Percentiles rank a stretch among this genome's conserved stretches.
Evolutionary conservation across 1,140 invertebrate species (phyloP).

Genomic region (Sipha flava): DNA sequence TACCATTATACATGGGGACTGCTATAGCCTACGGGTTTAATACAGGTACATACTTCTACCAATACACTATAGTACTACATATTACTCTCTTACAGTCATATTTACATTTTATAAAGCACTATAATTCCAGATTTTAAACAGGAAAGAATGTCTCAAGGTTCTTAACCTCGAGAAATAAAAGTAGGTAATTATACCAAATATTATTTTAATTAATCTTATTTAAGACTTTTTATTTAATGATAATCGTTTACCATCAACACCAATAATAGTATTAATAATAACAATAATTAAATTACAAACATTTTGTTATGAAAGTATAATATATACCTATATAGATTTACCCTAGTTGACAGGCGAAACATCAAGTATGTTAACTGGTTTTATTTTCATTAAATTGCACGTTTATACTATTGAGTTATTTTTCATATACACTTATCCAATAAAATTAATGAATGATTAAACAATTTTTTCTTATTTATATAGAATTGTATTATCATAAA

Average conservation of each 20-base stretch:
- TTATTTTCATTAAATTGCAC: neutral
- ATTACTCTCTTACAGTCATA: neutral
- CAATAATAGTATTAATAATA: neutral
- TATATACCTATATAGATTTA: neutral
- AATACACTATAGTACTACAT: no score
- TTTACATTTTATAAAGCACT: neutral
- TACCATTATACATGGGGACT: no score
- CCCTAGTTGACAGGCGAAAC: neutral
- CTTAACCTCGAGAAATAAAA: slow-evolving; percentile 16
- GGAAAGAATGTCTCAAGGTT: neutral
- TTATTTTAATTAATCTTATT: neutral
- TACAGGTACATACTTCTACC: no score
- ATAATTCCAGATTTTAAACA: neutral
- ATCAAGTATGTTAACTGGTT: neutral
- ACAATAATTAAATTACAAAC: slow-evolving; percentile 4
- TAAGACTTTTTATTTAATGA: neutral
- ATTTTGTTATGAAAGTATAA: neutral
- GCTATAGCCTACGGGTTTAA: no score
- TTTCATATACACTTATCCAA: neutral
- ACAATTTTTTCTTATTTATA: neutral
- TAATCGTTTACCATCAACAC: slow-evolving; percentile 8
- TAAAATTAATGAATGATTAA: neutral
- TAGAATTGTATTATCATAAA: neutral
- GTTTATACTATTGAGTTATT: neutral
- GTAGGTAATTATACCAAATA: neutral